Evolutionary conservation across 1,140 invertebrate species (phyloP).

Genomic region (Cyphomyrmex costatus): DNA sequence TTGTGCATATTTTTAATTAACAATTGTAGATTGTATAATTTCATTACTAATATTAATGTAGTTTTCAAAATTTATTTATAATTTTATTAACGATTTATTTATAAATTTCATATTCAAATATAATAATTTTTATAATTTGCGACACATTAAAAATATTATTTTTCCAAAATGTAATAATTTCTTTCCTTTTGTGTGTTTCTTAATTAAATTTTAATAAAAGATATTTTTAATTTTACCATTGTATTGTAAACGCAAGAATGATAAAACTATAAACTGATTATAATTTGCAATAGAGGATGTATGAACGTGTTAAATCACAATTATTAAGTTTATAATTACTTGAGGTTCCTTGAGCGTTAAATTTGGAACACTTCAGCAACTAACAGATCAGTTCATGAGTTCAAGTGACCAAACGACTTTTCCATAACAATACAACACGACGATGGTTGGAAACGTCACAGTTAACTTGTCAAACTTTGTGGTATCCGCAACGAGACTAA

Average conservation of each 20-base stretch:
- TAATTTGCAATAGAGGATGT: background rate
- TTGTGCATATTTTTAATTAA: background rate
- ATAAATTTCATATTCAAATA: background rate
- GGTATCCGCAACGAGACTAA: slow-evolving; percentile 27
- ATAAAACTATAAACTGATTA: background rate
- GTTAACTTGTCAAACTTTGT: slow-evolving; percentile 43
- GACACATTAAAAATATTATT: background rate
- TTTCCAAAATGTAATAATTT: background rate
- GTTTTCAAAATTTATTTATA: background rate
- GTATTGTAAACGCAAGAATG: background rate
- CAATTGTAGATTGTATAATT: background rate
- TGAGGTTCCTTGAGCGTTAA: slow-evolving; percentile 12
- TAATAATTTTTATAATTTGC: background rate
- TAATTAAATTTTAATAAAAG: background rate
- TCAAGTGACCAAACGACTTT: slow-evolving; percentile 46
- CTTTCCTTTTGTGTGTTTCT: background rate
- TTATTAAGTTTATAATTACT: slow-evolving; percentile 26
- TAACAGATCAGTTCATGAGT: slow-evolving; percentile 38
- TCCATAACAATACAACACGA: slow-evolving; percentile 36
- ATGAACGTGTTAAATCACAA: background rate
- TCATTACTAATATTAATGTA: background rate
- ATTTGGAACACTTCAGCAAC: slow-evolving; percentile 6
- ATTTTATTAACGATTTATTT: background rate
- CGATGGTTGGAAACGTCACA: background rate
- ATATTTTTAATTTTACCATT: background rate